These are phyloP conservation scores for Cephalotes varians DNA, from an alignment of 2,888 invertebrate species.

Conservation along the genomic window DNA sequence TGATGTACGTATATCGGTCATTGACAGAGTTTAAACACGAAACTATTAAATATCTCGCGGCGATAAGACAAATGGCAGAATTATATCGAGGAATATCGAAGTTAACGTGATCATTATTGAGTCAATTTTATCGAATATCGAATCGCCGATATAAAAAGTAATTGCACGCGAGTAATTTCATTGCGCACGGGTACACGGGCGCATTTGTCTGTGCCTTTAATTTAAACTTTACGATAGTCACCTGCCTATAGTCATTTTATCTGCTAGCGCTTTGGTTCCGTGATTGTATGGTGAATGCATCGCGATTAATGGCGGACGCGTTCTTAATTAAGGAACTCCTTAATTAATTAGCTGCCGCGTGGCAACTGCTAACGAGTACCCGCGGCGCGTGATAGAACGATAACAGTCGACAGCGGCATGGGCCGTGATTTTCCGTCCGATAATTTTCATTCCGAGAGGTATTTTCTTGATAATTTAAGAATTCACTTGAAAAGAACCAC, in stretches of 20 bases:
- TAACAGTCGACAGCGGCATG: constrained; percentile 18
- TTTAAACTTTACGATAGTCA: constrained; percentile 48
- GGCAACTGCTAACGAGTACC: constrained; percentile 52
- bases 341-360: constrained; percentile 53
- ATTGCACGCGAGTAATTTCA: constrained; percentile 14
- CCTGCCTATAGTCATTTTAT: constrained; percentile 30
- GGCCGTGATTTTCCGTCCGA: constrained; percentile 43
- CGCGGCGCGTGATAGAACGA: constrained; percentile 35
- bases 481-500: background rate
- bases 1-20: background rate
- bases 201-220: constrained; percentile 38
- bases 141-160: background rate
- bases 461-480: background rate
- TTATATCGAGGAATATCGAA: constrained; percentile 12
- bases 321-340: constrained; percentile 56
- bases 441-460: constrained; percentile 31
- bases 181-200: constrained; percentile 1
- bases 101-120: background rate
- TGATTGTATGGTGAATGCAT: constrained; percentile 41
- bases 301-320: constrained; percentile 47
- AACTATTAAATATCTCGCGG: background rate
- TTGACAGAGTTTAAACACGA: background rate
- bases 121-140: constrained; percentile 15
- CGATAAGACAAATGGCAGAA: background rate
- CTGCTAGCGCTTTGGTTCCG: constrained; percentile 5